Base-by-base conservation (phyloP, 2,113 vertebrate genomes). In the Meleagris gallopavo region DNA sequence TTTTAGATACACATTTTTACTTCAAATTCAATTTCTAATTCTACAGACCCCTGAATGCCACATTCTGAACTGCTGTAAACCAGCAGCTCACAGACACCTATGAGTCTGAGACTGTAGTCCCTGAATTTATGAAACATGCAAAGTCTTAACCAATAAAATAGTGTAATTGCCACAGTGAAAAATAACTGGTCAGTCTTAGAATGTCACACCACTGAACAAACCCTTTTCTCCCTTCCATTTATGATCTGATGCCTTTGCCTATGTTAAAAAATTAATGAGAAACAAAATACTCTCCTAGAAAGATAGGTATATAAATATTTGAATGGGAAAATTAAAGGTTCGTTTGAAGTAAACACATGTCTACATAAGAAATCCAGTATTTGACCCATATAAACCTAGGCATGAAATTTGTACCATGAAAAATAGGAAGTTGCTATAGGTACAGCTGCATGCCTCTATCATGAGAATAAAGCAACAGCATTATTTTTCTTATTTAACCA, bases 401-500 rank as follows among this genome's bases (percentile, higher is more conserved):
- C 18, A 18, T 34, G 55, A 6, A 66, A 20, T 25, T 40, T 64
- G n/a, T 79, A 84, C 30, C 27, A 61, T 6, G 10, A 72, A 45
- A 84, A 90, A 62, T 10, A 41, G 50, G 81, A 93, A 89, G 50
- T 52, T 38, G 43, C 20, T 81, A 1, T 52, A 69, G 83, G 83
- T 88, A 79, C 75, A 21, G 27, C 48, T 72, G 30, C 36, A 27
- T 17, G 9, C 61, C 2, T 40, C 57, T 83, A 22, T 25, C 38
- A 41, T 12, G 3, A 80, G 25, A 69, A 92, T 60, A 90, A 82
- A 91, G 19, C 18, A 27, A 50, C 54, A 12, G 45, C 30, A 76
- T 69, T 86, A 79, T 34, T 83, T 57, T 86, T 86, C 58, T 73
- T 80, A 74, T 70, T 71, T 95, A 96, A 83, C 84, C 84, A 80